Conservation (phyloP, 2,888 invertebrate genomes). For the Biston betularia region DNA sequence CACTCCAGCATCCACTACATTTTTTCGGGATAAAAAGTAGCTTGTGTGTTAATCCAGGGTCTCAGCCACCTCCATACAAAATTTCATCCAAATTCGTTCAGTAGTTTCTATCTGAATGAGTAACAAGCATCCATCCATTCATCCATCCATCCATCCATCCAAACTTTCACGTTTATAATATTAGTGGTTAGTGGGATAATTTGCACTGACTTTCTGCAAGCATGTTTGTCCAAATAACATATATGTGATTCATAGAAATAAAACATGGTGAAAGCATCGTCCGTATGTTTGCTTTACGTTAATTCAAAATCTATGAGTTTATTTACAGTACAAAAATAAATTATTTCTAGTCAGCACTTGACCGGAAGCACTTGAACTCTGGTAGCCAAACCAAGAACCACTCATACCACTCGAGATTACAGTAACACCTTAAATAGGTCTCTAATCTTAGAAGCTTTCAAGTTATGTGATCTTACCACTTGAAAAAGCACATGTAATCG, state of each 20-base stretch:
- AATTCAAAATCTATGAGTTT: neutral
- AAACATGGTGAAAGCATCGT: neutral
- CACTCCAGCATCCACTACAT: no score
- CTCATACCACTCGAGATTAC: slow-evolving; percentile 72
- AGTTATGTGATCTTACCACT: slow-evolving; percentile 78
- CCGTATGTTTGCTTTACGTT: neutral
- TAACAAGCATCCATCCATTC: no score
- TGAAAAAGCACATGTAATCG: slow-evolving; percentile 55
- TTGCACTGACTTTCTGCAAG: no score
- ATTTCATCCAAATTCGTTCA: no score
- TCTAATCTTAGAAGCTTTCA: slow-evolving; percentile 61
- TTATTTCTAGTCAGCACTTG: slow-evolving; percentile 25
- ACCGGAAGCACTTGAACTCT: slow-evolving; percentile 72
- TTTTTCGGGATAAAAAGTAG: no score
- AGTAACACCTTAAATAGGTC: slow-evolving; percentile 79
- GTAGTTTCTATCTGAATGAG: no score
- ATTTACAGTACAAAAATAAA: slow-evolving; percentile 11
- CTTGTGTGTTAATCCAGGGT: no score
- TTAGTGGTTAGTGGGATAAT: no score
- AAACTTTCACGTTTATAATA: no score
- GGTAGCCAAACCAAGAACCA: slow-evolving; percentile 50
- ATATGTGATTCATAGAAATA: neutral
- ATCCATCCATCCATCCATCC: no score
- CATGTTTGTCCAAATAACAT: neutral
- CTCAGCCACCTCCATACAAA: no score